A percentile compares a stretch with the other conserved stretches of the same genome.
Conservation (phyloP, 2,113 vertebrate species). For the Brienomyrus longianalis region DNA sequence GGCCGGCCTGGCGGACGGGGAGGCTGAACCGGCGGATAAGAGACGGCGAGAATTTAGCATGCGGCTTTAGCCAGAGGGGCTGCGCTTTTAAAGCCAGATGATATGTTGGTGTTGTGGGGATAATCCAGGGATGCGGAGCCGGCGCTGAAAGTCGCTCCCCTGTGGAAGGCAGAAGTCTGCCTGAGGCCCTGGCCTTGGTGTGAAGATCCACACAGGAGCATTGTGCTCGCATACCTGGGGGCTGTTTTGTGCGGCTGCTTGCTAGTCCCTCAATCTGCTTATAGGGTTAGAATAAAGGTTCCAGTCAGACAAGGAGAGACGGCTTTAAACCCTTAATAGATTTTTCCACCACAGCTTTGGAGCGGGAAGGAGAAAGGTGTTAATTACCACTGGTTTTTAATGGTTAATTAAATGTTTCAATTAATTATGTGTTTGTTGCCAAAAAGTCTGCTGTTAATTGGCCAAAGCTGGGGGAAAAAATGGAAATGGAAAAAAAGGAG, state of each 20-base stretch:
- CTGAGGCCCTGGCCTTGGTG: slow-evolving; percentile 71
- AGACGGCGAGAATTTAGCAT: slow-evolving; percentile 48
- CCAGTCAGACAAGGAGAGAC: slow-evolving; percentile 48
- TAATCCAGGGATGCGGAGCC: slow-evolving; percentile 69
- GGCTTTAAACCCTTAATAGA: slow-evolving; percentile 61
- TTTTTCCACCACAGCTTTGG: slow-evolving; percentile 55
- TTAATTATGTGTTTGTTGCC: slow-evolving; percentile 71
- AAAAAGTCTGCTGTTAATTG: slow-evolving; percentile 64
- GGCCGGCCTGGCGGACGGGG: slow-evolving; percentile 50
- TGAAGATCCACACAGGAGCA: slow-evolving; percentile 80
- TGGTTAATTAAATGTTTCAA: slow-evolving; percentile 80
- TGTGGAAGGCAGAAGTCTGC: slow-evolving; percentile 72
- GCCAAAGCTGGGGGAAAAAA: slow-evolving; percentile 40
- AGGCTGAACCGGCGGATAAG: slow-evolving; percentile 59
- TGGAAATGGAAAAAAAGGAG: slow-evolving; percentile 17
- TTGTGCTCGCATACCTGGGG: slow-evolving; percentile 68
- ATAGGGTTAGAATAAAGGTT: slow-evolving; percentile 45
- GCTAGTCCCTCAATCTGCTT: slow-evolving; percentile 61
- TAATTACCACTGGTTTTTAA: slow-evolving; percentile 82
- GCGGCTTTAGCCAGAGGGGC: slow-evolving; percentile 67
- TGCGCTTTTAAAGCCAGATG: slow-evolving; percentile 82
- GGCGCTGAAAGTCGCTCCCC: slow-evolving; percentile 64
- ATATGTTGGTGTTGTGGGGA: slow-evolving; percentile 68
- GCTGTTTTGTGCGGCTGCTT: slow-evolving; percentile 55
- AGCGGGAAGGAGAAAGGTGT: slow-evolving; percentile 64